Evolutionary conservation across 2,113 vertebrate genomes (phyloP), one percentile per base, ranked within the genome.

Genomic region (human (Homo sapiens)): DNA sequence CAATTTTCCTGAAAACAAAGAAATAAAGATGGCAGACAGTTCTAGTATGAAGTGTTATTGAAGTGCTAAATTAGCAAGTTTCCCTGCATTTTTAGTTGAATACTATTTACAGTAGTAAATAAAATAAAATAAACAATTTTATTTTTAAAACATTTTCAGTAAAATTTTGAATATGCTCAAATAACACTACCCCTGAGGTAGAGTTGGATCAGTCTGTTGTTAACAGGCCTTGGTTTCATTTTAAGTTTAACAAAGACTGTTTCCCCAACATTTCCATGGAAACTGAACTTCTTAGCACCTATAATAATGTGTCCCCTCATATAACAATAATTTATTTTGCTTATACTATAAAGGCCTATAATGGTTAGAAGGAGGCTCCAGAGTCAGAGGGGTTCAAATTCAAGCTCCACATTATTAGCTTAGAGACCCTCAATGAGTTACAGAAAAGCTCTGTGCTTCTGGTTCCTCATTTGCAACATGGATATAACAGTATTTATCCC

Each of bases 1-100:
- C 82, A 45, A 20, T 89, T 92, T 94, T 93, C 90, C 35, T 93
- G 57, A 94, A 96, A 95, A 89, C 82, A 87, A 97, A 96, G 87
- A 84, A 89, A 89, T 32, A 35, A 93, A 79, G 20, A 91, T 75
- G 70, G 61, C 83, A 89, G 43, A 32, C 30, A 18, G 22, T 59
- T 70, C 79, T 89, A 61, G 72, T 43, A 57, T n/a, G 89, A 95
- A 82, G 48, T 82, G 32, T 83, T 59, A 66, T 13, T 48, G 50
- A 88, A 27, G 23, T 72, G 50, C 32, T 84, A 40, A 92, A 76
- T 85, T 70, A 76, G 4, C 61, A 82, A 72, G 2, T 79, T 68
- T 32, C 59, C 64, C 88, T 93, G 43, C 13, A 59, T 55, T 75
- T 81, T 86, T 76, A 85, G 61, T 18, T 76, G 55, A 90, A 84